phyloP scores from a whole-genome alignment of 2,113 vertebrate species.

The Callopanchax toddi region DNA sequence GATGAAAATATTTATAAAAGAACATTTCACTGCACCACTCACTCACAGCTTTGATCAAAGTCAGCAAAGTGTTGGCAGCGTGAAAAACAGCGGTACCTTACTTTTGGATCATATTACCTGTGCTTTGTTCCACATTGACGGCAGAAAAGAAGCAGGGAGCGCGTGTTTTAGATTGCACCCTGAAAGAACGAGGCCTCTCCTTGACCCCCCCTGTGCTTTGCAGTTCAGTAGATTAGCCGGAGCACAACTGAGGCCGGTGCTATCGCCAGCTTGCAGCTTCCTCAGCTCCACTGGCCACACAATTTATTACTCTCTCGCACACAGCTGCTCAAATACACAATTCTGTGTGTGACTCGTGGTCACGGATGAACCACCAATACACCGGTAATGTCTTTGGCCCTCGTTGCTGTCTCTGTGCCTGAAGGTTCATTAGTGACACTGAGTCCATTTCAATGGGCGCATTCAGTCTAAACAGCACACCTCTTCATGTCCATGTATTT shows the following conservation, averaged over 20 bases:
- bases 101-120: conserved; percentile 44
- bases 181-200: conserved; percentile 67
- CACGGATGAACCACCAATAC: conserved; percentile 30
- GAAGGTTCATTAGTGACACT: conserved; percentile 73
- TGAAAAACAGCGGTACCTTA: conserved; percentile 11
- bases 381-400: conserved; percentile 31
- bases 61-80: background rate
- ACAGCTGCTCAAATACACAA: conserved; percentile 15
- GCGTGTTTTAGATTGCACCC: conserved; percentile 46
- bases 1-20: no score
- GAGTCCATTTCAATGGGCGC: conserved; percentile 64
- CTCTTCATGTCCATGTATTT: conserved; percentile 5
- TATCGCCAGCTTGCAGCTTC: conserved; percentile 66
- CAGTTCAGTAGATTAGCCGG: conserved; percentile 72
- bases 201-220: conserved; percentile 66
- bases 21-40: background rate
- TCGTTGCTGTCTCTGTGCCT: conserved; percentile 47
- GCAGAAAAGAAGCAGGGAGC: conserved; percentile 15
- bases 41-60: conserved; percentile 14
- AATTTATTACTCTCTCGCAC: conserved; percentile 43
- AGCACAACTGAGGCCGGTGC: conserved; percentile 61
- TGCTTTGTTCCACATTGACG: conserved; percentile 41
- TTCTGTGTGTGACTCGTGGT: conserved; percentile 10
- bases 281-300: conserved; percentile 55
- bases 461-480: conserved; percentile 19